Conservation (phyloP, 2,113 vertebrate species). For the Marmota monax region DNA sequence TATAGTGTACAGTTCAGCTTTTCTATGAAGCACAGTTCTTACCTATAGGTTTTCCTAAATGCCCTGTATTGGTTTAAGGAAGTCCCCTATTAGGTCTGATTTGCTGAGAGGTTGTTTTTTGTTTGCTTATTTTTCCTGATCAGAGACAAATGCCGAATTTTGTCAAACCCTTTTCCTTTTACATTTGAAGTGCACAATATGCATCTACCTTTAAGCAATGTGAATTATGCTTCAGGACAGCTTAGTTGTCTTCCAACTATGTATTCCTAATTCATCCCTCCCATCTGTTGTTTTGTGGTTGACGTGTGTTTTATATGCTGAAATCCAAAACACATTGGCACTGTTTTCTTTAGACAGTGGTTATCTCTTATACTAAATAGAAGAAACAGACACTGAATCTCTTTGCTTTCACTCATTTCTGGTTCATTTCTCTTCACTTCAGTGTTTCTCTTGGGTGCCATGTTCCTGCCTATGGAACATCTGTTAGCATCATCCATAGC, state of each 20-base stretch:
- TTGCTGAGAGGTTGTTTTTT: background rate
- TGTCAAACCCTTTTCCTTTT: background rate
- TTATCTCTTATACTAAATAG: background rate
- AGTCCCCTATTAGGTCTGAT: background rate
- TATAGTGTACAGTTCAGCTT: background rate
- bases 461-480: background rate
- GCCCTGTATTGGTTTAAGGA: background rate
- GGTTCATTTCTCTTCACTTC: background rate
- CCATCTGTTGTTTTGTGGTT: background rate
- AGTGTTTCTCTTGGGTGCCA: background rate
- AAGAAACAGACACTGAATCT: background rate
- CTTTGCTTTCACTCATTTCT: background rate
- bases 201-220: background rate
- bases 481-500: background rate
- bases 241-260: background rate
- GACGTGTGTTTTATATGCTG: background rate
- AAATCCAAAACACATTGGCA: background rate
- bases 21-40: background rate
- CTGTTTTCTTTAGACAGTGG: background rate
- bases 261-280: background rate
- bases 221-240: background rate
- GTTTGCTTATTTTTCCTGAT: background rate
- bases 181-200: background rate
- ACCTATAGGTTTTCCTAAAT: background rate
- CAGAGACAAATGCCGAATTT: background rate